Base-by-base conservation (phyloP, 2,113 vertebrate genomes). In the Amphiprion percula region DNA sequence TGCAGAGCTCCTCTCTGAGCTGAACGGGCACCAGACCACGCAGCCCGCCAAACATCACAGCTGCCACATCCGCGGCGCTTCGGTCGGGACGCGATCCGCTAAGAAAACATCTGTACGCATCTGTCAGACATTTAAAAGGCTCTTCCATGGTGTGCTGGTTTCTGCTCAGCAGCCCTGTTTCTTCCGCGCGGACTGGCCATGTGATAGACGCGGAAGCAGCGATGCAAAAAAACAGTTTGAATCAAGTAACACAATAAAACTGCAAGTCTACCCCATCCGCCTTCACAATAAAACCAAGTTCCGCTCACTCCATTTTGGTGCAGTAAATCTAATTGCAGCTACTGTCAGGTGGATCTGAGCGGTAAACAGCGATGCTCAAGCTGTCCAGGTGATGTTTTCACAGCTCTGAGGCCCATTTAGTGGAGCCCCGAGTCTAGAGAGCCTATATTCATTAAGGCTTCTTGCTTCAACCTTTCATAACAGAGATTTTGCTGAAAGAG, bases 91-190 rank as follows among this genome's bases (percentile, higher is more conserved):
- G 52, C 9, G 69, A 60, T 58, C 94, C 95, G 9, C 19, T 39
- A 58, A 94, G 70, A 0, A 97, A 33, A 0, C 94, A 92, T 52
- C 77, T 89, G 62, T 96, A 95, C 33, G 92, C 76, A 1, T 91
- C 88, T 6, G 92, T 91, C 55, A 97, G 83, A 24, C 73, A 4
- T 23, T 90, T 63, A 19, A 77, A 74, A n/a, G 37, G 23, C 1
- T 21, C 73, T 0, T 0, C 0, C n/a, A 0, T 0, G 1, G 0
- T 5, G 17, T 5, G 23, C 0, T 0, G 11, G 2, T 12, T 4
- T 3, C 19, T 14, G 54, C 28, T 78, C 70, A 69, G 84, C 76
- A n/a, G 12, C 23, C 12, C 46, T 0, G 6, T 16, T 50, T n/a
- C 62, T 73, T 82, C 75, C 80, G 68, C 0, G 28, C 46, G 1